phyloP scores from a whole-genome alignment of 92 coral and sea anemone species.

The Palythoa grandis region DNA sequence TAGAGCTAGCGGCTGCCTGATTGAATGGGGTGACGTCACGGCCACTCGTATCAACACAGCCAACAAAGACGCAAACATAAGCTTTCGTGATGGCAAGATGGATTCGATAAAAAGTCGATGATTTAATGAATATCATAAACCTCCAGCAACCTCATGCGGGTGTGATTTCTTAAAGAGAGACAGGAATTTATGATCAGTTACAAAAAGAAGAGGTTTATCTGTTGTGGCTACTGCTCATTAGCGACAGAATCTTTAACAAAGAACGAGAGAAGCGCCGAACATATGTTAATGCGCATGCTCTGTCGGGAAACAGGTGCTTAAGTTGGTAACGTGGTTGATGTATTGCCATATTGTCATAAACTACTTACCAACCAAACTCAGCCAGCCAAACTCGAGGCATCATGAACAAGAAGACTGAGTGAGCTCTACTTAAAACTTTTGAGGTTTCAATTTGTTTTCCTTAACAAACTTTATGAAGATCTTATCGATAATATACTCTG shows the following conservation, averaged over 20 bases:
- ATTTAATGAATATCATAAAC: slow-evolving; percentile 36
- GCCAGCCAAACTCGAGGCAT: slow-evolving; percentile 51
- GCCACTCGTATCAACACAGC: slow-evolving; percentile 40
- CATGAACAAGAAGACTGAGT: background rate
- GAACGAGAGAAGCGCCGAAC: slow-evolving; percentile 27
- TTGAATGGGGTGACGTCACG: slow-evolving; percentile 43
- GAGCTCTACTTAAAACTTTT: background rate
- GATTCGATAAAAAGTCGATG: slow-evolving; percentile 34
- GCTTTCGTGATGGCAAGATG: slow-evolving; percentile 37
- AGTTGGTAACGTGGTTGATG: slow-evolving; percentile 57
- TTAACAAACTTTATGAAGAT: slow-evolving; percentile 11
- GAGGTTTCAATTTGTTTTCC: background rate
- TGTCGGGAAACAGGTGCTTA: slow-evolving; percentile 70
- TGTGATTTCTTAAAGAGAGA: background rate
- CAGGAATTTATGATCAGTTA: background rate
- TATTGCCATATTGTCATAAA: slow-evolving; percentile 79
- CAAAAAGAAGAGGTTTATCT: background rate
- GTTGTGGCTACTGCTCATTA: slow-evolving; percentile 16
- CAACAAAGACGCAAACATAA: slow-evolving; percentile 43
- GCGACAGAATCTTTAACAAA: slow-evolving; percentile 33
- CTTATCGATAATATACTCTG: slow-evolving; percentile 26
- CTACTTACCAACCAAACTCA: slow-evolving; percentile 81
- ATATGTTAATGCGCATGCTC: slow-evolving; percentile 61
- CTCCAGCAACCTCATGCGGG: background rate
- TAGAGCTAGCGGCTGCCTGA: slow-evolving; percentile 42